Percentiles rank a stretch among this genome's conserved stretches.
phyloP scores from a whole-genome alignment of 2,797 vertebrate species.

The Anas flavirostris region DNA sequence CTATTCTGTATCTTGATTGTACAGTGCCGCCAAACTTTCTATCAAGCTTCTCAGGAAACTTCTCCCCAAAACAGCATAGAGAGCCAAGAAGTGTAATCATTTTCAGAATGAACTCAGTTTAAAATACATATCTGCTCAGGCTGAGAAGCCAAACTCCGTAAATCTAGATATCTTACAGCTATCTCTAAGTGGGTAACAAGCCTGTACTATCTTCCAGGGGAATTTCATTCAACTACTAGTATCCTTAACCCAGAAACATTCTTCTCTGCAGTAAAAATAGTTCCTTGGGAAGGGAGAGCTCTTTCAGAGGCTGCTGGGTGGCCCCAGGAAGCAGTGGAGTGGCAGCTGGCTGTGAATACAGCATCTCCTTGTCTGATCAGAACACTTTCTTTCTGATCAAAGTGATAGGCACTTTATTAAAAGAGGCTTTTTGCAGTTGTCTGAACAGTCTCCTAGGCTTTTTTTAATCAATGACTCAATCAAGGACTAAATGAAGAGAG shows the following conservation, averaged over 20 bases:
- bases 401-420: neutral
- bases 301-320: neutral
- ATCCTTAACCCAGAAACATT: neutral
- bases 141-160: neutral
- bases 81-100: neutral
- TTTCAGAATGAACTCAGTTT: neutral
- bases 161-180: neutral
- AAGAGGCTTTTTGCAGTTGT: neutral
- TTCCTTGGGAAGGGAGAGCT: neutral
- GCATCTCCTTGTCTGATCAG: neutral
- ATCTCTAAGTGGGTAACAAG: neutral
- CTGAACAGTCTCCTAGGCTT: neutral
- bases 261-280: neutral
- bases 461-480: neutral
- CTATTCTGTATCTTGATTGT: neutral
- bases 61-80: neutral
- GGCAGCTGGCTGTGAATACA: neutral
- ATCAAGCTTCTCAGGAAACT: neutral
- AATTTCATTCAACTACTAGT: neutral
- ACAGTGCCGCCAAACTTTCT: neutral
- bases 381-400: neutral
- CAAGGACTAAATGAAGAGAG: neutral
- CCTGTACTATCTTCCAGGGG: neutral
- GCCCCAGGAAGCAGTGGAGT: neutral
- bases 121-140: neutral